Percentiles rank a stretch among this genome's conserved stretches.
These are phyloP conservation scores for Luidia sarsii DNA, from an alignment of 53 echinoderm and acorn worm species.

Conservation along the genomic window DNA sequence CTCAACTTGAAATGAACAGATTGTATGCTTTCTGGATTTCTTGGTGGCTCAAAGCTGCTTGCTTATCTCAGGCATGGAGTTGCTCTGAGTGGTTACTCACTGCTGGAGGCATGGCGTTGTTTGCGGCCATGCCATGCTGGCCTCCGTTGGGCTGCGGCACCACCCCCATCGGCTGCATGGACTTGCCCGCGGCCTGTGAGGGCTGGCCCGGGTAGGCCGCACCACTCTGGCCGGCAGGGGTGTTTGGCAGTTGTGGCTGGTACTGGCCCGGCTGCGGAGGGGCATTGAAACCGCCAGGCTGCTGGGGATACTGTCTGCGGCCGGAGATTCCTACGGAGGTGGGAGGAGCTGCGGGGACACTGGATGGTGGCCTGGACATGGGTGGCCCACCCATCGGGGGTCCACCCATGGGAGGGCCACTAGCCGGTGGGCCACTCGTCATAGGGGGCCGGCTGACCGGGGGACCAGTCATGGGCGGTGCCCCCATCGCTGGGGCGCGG, in stretches of 20 bases:
- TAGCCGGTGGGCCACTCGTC: slow-evolving; percentile 1
- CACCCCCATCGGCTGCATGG: slow-evolving; percentile 7
- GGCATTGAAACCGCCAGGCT: slow-evolving; percentile 51
- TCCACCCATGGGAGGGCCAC: slow-evolving; percentile 15
- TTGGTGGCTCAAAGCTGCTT: too few species aligned
- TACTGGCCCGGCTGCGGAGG: slow-evolving; percentile 57
- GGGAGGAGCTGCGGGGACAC: slow-evolving; percentile 21
- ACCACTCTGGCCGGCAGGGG: slow-evolving; percentile 25
- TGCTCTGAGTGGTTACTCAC: too few species aligned
- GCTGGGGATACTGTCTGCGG: slow-evolving; percentile 88
- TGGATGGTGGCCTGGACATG: slow-evolving; percentile 39
- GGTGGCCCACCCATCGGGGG: slow-evolving; percentile 38
- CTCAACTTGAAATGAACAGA: too few species aligned
- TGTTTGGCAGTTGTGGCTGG: slow-evolving; percentile 26
- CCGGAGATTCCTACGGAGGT: slow-evolving; percentile 39
- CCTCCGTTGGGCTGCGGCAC: slow-evolving; percentile 25
- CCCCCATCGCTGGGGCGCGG: background rate
- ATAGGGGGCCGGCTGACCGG: background rate
- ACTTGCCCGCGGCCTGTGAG: slow-evolving; percentile 2
- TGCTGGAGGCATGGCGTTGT: slow-evolving; percentile 38
- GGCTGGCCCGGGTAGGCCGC: slow-evolving; percentile 13
- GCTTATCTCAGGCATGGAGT: too few species aligned
- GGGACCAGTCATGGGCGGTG: slow-evolving; percentile 17
- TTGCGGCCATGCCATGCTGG: slow-evolving; percentile 7
- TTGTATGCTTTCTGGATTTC: too few species aligned